These are phyloP conservation scores for Lynx canadensis DNA, from an alignment of 2,113 vertebrate genomes.

Conservation along the genomic window DNA sequence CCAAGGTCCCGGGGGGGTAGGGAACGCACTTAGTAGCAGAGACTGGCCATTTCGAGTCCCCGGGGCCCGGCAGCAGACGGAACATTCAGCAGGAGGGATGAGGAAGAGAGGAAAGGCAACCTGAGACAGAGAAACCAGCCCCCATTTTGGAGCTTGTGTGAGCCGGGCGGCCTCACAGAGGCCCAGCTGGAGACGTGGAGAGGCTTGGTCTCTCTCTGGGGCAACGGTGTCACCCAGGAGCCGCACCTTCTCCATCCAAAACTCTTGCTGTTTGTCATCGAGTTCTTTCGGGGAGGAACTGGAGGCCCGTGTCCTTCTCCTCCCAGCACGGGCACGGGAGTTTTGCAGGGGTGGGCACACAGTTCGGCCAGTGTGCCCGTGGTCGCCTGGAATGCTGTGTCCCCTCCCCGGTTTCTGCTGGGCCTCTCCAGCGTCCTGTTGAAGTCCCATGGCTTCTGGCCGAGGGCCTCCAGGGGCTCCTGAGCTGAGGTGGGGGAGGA, in stretches of 20 bases:
- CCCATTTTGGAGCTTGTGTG: rapidly evolving
- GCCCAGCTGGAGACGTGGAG: not conserved
- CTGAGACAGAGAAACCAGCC: not conserved
- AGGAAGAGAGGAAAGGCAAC: not conserved
- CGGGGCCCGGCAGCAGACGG: not conserved
- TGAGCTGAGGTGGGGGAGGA: not conserved
- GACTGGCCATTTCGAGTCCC: not conserved
- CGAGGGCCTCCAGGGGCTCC: rapidly evolving
- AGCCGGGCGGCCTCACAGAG: not conserved
- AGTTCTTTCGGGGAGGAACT: conserved; percentile 83
- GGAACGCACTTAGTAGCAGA: not conserved
- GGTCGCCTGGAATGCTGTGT: not conserved
- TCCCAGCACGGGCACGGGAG: conserved; percentile 69
- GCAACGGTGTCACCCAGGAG: no score
- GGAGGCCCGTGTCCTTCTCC: conserved; percentile 89
- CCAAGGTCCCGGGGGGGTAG: not conserved
- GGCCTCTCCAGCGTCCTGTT: conserved; percentile 73
- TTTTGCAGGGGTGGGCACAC: conserved; percentile 89
- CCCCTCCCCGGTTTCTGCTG: not conserved
- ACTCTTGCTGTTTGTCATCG: conserved; percentile 77
- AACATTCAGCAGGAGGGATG: not conserved
- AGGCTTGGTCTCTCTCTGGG: no score
- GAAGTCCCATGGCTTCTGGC: conserved; percentile 75
- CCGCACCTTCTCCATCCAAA: conserved; percentile 85
- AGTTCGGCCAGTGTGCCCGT: conserved; percentile 84